These are phyloP conservation scores for Bubo scandiacus DNA, from an alignment of 2,113 vertebrate genomes.

Conservation along the genomic window DNA sequence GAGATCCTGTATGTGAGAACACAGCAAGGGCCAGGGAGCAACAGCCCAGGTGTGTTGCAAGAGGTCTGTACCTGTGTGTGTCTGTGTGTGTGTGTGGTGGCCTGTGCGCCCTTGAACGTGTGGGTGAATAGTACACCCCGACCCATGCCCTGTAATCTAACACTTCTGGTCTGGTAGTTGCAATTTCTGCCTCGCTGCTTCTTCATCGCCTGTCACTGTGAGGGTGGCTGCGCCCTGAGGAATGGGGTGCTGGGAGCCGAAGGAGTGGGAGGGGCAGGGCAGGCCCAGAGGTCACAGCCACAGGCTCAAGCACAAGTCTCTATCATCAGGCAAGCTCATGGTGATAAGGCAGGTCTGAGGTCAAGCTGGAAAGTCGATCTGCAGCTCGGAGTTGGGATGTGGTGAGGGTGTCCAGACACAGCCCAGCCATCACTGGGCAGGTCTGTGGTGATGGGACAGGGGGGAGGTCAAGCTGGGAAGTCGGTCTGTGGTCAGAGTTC, in stretches of 20 bases:
- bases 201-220: accelerated
- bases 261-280: accelerated
- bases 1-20: not conserved
- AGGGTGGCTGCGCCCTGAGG: not conserved
- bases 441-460: not conserved
- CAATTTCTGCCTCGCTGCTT: not conserved
- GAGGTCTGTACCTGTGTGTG: too few relatives aligned
- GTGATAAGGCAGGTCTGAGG: not conserved
- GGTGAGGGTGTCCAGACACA: not conserved
- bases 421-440: not conserved
- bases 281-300: not conserved
- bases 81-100: too few relatives aligned
- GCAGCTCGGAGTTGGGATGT: not conserved
- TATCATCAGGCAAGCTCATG: too few relatives aligned
- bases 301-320: not conserved
- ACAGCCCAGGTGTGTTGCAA: not conserved
- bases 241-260: not conserved
- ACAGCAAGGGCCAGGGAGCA: not conserved
- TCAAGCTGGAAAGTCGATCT: not conserved
- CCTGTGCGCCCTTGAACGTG: accelerated
- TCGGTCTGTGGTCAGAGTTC: not conserved
- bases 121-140: too few relatives aligned
- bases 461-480: not conserved
- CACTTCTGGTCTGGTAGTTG: not conserved
- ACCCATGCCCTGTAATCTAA: accelerated